These are phyloP conservation scores for Ciona savignyi DNA, from an alignment of 23 tunicate genomes.

Conservation along the genomic window DNA sequence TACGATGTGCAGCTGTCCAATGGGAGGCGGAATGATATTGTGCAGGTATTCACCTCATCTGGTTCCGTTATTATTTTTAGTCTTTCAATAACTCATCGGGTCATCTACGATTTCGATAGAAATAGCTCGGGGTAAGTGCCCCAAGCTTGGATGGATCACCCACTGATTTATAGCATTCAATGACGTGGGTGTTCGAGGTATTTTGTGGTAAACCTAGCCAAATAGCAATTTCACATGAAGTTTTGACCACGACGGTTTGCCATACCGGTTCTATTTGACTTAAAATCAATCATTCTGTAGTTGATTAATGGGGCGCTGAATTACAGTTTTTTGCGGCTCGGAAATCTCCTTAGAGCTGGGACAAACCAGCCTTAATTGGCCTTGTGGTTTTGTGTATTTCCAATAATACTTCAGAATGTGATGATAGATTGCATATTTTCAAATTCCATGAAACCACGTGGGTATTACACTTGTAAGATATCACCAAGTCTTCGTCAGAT, in stretches of 20 bases:
- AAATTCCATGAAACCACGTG: background rate
- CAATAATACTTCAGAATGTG: background rate
- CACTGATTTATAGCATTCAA: background rate
- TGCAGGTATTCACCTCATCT: constrained; percentile 63
- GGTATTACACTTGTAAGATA: background rate
- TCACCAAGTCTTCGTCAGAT: background rate
- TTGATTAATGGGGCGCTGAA: background rate
- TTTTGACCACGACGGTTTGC: background rate
- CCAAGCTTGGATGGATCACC: background rate
- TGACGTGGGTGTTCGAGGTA: background rate
- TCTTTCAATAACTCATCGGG: no score
- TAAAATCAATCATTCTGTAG: background rate
- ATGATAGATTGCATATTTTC: background rate
- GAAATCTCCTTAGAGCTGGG: background rate
- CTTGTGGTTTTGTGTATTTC: background rate
- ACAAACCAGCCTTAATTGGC: constrained; percentile 4
- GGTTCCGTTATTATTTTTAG: background rate
- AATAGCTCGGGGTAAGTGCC: no score
- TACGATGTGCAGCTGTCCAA: constrained; percentile 81
- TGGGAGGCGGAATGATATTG: constrained; percentile 72
- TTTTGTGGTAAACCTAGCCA: background rate
- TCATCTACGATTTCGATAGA: no score
- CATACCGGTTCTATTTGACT: background rate
- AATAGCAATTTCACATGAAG: background rate
- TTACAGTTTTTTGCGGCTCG: background rate